Percentiles rank a stretch among this genome's conserved stretches.
Conservation (phyloP, 2,113 vertebrate genomes). For the Psilopogon haemacephalus region DNA sequence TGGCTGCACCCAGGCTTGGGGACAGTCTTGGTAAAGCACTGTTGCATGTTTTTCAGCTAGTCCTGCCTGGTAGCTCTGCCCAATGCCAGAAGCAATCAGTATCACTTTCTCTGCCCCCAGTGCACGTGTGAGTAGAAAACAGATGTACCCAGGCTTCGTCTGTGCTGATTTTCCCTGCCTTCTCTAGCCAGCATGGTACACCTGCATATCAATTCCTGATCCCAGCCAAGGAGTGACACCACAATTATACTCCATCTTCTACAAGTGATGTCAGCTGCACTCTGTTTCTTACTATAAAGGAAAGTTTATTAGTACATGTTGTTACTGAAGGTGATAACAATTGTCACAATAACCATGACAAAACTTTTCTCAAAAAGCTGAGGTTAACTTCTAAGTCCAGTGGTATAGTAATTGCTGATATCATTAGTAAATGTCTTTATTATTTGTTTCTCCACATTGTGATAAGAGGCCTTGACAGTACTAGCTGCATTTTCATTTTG, state of each 20-base stretch:
- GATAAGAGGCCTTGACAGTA: background rate
- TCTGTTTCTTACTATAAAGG: background rate
- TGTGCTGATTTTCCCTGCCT: background rate
- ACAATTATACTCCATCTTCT: no score
- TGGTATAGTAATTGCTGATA: background rate
- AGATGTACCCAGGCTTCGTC: fast-evolving
- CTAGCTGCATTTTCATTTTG: background rate
- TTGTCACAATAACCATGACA: background rate
- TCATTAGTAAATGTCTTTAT: background rate
- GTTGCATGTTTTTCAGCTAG: background rate
- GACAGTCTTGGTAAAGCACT: fast-evolving
- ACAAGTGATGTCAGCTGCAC: no score
- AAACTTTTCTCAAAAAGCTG: background rate
- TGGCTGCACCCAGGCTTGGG: background rate
- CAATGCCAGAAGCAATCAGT: fast-evolving
- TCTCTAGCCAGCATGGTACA: no score
- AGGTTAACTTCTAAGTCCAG: background rate
- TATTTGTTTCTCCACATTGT: background rate
- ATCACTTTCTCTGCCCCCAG: background rate
- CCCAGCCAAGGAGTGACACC: no score
- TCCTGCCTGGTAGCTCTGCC: background rate
- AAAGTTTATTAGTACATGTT: background rate
- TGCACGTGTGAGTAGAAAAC: fast-evolving
- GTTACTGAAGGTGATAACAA: background rate
- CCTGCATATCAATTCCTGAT: no score